Base-by-base conservation (phyloP, 2,888 invertebrate genomes). In the Heliothis peltigera region DNA sequence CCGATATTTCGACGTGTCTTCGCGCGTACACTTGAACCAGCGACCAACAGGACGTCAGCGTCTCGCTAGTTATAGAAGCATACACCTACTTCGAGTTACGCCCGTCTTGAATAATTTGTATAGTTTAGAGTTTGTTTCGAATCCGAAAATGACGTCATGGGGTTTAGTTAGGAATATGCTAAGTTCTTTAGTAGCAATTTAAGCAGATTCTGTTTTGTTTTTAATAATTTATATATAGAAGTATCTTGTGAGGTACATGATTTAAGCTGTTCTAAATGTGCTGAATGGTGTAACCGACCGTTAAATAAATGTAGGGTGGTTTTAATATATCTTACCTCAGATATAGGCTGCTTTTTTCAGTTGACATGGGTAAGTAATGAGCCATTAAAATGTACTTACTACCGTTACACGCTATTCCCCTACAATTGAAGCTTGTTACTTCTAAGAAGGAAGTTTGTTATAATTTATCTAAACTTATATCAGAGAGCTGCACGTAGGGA, bases 391-490 rank as follows among this genome's bases (percentile, higher is more conserved):
- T 5, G 1, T 39, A n/a, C 39, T n/a, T 39, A 39, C n/a, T 39
- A 39, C 39, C 6, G 39, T 39, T 39, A 39, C 39, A 39, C 39
- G n/a, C n/a, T 25, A 2, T 53, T 25, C 43, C 53, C 44, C 47
- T n/a, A 53, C 59, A 59, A 28, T 49, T 54, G 2, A 68, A 62
- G 56, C 64, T 64, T 60, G 58, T 76, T 70, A 68, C 48, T 56
- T 64, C 46, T 77, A 70, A 68, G 60, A 75, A 73, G 80, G 81
- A 84, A 60, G 73, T 62, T 66, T 56, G 58, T 74, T 70, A 71
- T 64, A 68, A 85, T 85, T 90, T 88, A 90, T 90, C 90, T 78
- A 82, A 84, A 81, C 77, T 80, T 82, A 89, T 87, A 88, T 75
- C 61, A 69, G 63, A 54, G 48, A 69, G 68, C 80, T 79, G 65